These are phyloP conservation scores for human (Homo sapiens) DNA, from an alignment of 2,113 vertebrate genomes.

Conservation along the genomic window GRCh38 chr2:202647501-202648000, in stretches of 20 bases:
- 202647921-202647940: neutral
- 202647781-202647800: neutral
- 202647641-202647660: neutral
- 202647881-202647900: slow-evolving; percentile 18
- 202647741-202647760: neutral
- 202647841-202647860: neutral
- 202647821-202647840: neutral
- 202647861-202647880: neutral
- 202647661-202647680: neutral
- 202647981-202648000: neutral
- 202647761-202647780: neutral
- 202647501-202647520: neutral
- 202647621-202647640: neutral
- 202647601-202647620: slow-evolving; percentile 24
- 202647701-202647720: neutral
- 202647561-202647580: slow-evolving; percentile 29
- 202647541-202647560: slow-evolving; percentile 21
- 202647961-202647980: neutral
- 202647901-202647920: neutral
- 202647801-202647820: neutral
- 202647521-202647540: neutral
- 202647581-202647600: neutral
- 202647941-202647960: neutral
- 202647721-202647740: neutral
- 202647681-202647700: neutral